Evolutionary conservation across 2,797 vertebrate species (phyloP).

Genomic region (Ctenochaetus hawaiiensis): DNA sequence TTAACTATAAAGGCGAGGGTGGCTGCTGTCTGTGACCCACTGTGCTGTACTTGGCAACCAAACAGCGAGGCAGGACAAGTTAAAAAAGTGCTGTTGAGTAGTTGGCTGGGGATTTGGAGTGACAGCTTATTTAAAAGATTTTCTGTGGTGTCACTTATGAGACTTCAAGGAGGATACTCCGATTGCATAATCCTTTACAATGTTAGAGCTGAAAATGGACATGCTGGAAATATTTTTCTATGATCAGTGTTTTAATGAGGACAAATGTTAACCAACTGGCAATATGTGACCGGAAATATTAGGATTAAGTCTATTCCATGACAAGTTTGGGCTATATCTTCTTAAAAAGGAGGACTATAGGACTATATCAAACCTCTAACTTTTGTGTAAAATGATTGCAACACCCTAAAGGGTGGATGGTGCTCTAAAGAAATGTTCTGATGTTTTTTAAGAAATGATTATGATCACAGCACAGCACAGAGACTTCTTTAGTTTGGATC

Average conservation of each 20-base stretch:
- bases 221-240: conserved; percentile 26
- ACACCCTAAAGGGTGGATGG: no score
- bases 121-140: conserved; percentile 82
- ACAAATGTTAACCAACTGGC: conserved; percentile 16
- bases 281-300: neutral
- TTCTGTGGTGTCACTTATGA: conserved; percentile 71
- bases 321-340: neutral
- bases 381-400: neutral
- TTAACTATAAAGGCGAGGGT: conserved; percentile 46
- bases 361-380: neutral
- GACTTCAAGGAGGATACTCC: conserved; percentile 34
- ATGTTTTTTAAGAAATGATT: neutral
- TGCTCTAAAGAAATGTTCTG: neutral
- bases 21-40: conserved; percentile 45
- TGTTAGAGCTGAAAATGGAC: conserved; percentile 25
- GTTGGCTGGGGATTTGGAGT: conserved; percentile 55
- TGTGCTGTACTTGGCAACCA: conserved; percentile 57
- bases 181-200: conserved; percentile 44
- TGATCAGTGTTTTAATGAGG: conserved; percentile 35
- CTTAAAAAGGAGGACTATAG: neutral
- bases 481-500: neutral
- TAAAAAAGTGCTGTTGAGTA: conserved; percentile 59
- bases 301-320: neutral
- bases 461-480: neutral
- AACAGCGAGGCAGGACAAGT: conserved; percentile 53